Base-by-base conservation (phyloP, 2,113 vertebrate genomes). In the Antigone vipio region DNA sequence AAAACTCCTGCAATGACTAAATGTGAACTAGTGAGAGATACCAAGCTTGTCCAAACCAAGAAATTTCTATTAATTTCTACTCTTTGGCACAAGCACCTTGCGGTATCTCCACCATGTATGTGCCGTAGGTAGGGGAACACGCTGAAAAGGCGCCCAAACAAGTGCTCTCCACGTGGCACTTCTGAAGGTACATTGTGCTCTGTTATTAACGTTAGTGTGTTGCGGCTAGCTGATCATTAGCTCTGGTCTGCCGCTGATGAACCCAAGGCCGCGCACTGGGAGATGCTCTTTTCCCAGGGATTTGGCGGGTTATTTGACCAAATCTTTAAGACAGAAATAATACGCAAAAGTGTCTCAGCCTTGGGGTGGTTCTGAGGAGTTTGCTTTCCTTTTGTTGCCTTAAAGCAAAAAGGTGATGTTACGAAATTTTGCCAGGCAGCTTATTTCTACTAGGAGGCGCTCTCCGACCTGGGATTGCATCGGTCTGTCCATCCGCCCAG, bases 371-470 rank as follows among this genome's bases (percentile, higher is more conserved):
- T 78, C 52, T 16, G 32, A 44, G 47, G 30, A 50, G 32, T 56
- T 34, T 30, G 53, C 21, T 68, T 58, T 50, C 47, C 19, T 80
- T 56, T 18, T 50, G 35, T 21, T 79, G 15, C 32, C 52, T 60
- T 67, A 44, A 44, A 73, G n/a, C n/a, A 34, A 32, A 47, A 55
- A 20, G 34, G 45, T 9, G 52, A 44, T 9, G 6, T n/a, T 38
- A 26, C 15, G 30, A 52, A 38, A 40, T 11, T 9, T 74, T n/a
- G 64, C 35, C 13, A 53, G 40, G 74, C 69, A 18, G 24, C 6
- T 55, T 45, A 16, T 42, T 95, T 44, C 79, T 92, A 9, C 79
- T 63, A 93, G 83, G 89, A 91, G 79, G 83, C 16, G 49, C 79
- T 91, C 55, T 15, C 45, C 8, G 49, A 85, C 66, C 72, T 64